Evolutionary conservation across 2,113 vertebrate species (phyloP).

Genomic region (Petaurus breviceps): DNA sequence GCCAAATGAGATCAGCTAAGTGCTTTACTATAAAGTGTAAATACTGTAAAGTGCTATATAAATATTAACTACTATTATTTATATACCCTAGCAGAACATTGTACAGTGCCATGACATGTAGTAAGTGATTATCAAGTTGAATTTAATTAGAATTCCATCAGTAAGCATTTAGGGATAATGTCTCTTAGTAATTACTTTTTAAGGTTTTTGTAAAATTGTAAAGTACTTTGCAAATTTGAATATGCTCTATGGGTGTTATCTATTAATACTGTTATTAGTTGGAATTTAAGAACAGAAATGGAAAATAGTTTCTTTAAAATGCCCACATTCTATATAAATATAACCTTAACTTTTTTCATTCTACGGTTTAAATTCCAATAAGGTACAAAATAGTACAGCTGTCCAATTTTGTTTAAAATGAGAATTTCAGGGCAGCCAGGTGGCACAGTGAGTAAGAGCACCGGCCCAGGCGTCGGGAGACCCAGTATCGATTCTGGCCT

Average conservation of each 20-base stretch:
- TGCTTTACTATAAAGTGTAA: background rate
- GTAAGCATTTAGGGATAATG: background rate
- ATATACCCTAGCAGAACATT: background rate
- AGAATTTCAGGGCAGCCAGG: too few relatives aligned
- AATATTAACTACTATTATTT: background rate
- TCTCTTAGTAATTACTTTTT: background rate
- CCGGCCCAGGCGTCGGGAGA: too few relatives aligned
- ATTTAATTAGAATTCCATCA: background rate
- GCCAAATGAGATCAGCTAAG: background rate
- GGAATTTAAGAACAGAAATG: background rate
- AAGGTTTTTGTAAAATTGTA: background rate
- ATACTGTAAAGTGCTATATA: background rate
- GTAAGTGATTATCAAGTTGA: background rate
- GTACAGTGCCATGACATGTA: background rate
- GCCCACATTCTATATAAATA: background rate
- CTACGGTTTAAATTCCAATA: background rate
- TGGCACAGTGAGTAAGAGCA: too few relatives aligned
- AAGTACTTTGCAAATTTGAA: background rate
- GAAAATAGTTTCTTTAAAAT: background rate
- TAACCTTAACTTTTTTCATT: background rate
- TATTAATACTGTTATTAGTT: background rate
- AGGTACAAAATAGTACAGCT: background rate
- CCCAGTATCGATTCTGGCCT: too few relatives aligned
- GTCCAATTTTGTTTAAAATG: conserved; percentile 30
- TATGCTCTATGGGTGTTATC: background rate